Evolutionary conservation across 2,113 vertebrate species (phyloP).

Genomic region (Antennarius striatus): DNA sequence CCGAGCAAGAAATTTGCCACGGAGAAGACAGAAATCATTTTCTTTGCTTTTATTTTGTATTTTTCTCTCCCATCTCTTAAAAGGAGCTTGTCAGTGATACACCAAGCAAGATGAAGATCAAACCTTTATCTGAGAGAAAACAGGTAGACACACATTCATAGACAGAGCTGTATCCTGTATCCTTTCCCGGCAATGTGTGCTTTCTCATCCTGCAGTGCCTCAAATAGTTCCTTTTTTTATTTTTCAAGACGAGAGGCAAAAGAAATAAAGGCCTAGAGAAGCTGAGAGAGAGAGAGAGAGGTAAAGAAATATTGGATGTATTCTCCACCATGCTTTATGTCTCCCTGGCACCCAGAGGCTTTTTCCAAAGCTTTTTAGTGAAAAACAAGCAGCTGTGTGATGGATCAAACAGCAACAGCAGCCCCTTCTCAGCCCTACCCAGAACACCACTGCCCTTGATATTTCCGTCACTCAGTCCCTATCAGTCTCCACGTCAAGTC

Average conservation of each 20-base stretch:
- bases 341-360: conserved; percentile 62
- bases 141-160: conserved; percentile 45
- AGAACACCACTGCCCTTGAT: conserved; percentile 69
- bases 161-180: background rate
- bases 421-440: conserved; percentile 61
- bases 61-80: conserved; percentile 17
- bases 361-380: conserved; percentile 74
- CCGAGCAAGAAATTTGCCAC: background rate
- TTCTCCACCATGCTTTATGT: conserved; percentile 63
- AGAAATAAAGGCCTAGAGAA: conserved; percentile 19
- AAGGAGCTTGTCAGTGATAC: conserved; percentile 32
- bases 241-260: conserved; percentile 59
- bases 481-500: conserved; percentile 52
- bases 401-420: conserved; percentile 67
- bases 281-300: conserved; percentile 34
- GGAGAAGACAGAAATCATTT: conserved; percentile 44
- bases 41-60: conserved; percentile 24
- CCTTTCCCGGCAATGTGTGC: conserved; percentile 41
- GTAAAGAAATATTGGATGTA: conserved; percentile 43
- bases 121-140: conserved; percentile 47
- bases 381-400: conserved; percentile 63
- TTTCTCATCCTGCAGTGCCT: conserved; percentile 57
- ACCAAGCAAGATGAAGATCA: conserved; percentile 40
- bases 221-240: conserved; percentile 65
- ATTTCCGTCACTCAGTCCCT: conserved; percentile 74